Evolutionary conservation across 1,140 invertebrate species (phyloP).

Genomic region (Bombus pyrosoma): DNA sequence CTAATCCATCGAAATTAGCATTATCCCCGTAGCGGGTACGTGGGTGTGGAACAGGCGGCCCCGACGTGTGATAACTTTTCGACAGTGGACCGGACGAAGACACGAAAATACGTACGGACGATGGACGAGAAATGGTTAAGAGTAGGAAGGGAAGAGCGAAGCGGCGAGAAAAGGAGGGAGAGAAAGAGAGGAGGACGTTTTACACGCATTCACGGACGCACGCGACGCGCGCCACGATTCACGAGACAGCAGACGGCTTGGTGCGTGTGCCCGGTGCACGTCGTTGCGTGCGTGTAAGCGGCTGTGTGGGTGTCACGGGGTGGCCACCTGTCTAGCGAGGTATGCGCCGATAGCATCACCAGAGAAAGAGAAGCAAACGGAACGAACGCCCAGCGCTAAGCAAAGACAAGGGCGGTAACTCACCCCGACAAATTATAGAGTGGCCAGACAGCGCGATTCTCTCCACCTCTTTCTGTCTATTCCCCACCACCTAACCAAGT

Average conservation of each 20-base stretch:
- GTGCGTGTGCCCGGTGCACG: slow-evolving; percentile 48
- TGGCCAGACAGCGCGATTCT: slow-evolving; percentile 77
- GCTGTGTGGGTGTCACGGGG: slow-evolving; percentile 78
- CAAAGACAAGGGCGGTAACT: slow-evolving; percentile 81
- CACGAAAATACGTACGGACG: background rate
- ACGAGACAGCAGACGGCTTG: slow-evolving; percentile 28
- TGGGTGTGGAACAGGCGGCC: slow-evolving; percentile 53
- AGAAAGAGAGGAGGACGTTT: background rate
- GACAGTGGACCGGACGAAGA: slow-evolving; percentile 6
- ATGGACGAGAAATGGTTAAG: background rate
- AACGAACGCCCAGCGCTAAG: slow-evolving; percentile 79
- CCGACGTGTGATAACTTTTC: slow-evolving; percentile 53
- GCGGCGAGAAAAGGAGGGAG: background rate
- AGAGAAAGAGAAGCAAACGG: slow-evolving; percentile 69
- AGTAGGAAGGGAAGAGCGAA: background rate
- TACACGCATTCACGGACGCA: slow-evolving; percentile 40
- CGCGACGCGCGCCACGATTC: slow-evolving; percentile 54
- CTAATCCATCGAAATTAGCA: slow-evolving; percentile 56
- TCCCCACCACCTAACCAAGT: background rate
- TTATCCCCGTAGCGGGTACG: slow-evolving; percentile 28
- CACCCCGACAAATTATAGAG: slow-evolving; percentile 82
- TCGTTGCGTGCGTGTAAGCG: slow-evolving; percentile 66
- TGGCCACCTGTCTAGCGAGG: slow-evolving; percentile 80
- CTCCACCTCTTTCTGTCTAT: slow-evolving; percentile 52
- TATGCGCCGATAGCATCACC: slow-evolving; percentile 80